These are phyloP conservation scores for Drosophila lacertosa DNA, from an alignment of 1,140 invertebrate genomes.

Conservation along the genomic window DNA sequence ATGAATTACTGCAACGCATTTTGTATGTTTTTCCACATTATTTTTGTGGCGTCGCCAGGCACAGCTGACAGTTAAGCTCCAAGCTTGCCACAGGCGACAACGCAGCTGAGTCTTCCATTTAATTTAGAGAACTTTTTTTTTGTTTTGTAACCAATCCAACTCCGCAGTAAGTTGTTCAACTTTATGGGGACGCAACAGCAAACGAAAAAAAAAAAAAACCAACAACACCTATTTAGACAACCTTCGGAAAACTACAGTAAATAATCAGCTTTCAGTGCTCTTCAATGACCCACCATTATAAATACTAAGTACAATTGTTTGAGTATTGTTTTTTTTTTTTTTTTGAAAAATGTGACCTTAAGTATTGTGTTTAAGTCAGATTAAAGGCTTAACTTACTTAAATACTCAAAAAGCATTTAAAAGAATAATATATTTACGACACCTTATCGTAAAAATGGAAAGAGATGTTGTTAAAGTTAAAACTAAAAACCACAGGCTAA, in stretches of 20 bases:
- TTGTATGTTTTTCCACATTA: slow-evolving; percentile 20
- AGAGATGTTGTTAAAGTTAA: too few relatives aligned
- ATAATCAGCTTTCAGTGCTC: neutral
- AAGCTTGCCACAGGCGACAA: slow-evolving; percentile 17
- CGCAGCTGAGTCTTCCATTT: neutral
- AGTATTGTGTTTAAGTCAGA: neutral
- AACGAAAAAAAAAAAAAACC: neutral
- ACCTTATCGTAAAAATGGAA: too few relatives aligned
- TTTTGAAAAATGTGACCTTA: slow-evolving; percentile 11
- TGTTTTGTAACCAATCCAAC: neutral
- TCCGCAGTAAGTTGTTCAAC: slow-evolving; percentile 9
- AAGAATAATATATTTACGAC: too few relatives aligned
- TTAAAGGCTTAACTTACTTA: slow-evolving; percentile 5
- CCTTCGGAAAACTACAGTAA: slow-evolving; percentile 3
- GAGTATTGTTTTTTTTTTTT: neutral
- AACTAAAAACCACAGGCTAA: too few relatives aligned
- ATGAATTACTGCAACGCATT: slow-evolving; percentile 63
- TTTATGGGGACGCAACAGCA: neutral
- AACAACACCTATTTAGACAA: slow-evolving; percentile 3
- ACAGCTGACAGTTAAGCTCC: slow-evolving; percentile 14
- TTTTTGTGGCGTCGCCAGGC: neutral
- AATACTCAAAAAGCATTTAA: too few relatives aligned
- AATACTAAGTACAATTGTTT: slow-evolving; percentile 4
- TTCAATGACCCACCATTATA: neutral
- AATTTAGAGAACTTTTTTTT: neutral